Percentiles rank a stretch among this genome's conserved stretches.
Evolutionary conservation across 1,140 invertebrate genomes (phyloP).

Genomic region (Centruroides sculpturatus): DNA sequence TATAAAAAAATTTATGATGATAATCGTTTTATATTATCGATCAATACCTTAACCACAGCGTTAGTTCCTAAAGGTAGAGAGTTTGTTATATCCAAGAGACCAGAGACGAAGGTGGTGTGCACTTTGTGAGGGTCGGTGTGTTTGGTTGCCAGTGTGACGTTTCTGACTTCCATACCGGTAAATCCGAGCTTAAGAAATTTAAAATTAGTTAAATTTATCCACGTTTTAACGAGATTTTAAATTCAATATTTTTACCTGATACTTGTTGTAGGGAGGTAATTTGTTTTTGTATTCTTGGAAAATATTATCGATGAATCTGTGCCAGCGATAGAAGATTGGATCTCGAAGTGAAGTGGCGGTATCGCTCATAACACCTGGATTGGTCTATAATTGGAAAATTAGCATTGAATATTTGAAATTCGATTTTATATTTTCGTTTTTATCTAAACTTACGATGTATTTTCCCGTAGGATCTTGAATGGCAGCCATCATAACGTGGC

Average conservation of each 20-base stretch:
- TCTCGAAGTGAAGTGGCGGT: constrained; percentile 43
- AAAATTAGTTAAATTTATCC: too few relatives aligned
- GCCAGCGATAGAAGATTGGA: constrained; percentile 46
- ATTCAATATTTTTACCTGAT: constrained; percentile 7
- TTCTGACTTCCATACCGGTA: constrained; percentile 43
- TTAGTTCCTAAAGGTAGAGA: constrained; percentile 4
- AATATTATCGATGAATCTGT: constrained; percentile 41
- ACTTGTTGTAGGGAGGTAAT: constrained; percentile 19
- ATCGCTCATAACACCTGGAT: constrained; percentile 33
- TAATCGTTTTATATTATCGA: background rate
- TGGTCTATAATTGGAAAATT: constrained; percentile 6
- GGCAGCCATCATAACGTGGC: constrained; percentile 20
- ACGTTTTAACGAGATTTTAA: constrained; percentile 12
- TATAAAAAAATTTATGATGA: background rate
- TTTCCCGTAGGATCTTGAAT: constrained; percentile 17
- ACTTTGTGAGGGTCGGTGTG: constrained; percentile 23
- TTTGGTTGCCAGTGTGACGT: constrained; percentile 39
- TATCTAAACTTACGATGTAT: constrained; percentile 1
- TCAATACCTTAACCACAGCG: constrained; percentile 5
- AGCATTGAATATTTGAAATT: too few relatives aligned
- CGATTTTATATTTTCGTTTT: too few relatives aligned
- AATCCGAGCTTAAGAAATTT: constrained; percentile 30
- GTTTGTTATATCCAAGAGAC: constrained; percentile 5
- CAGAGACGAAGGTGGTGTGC: constrained; percentile 34
- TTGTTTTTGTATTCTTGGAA: constrained; percentile 32